Percentiles rank a stretch among this genome's conserved stretches.
Conservation (phyloP, 37 sponge, comb jelly and placozoan genomes). For the Chondrilla cf. caribensis region DNA sequence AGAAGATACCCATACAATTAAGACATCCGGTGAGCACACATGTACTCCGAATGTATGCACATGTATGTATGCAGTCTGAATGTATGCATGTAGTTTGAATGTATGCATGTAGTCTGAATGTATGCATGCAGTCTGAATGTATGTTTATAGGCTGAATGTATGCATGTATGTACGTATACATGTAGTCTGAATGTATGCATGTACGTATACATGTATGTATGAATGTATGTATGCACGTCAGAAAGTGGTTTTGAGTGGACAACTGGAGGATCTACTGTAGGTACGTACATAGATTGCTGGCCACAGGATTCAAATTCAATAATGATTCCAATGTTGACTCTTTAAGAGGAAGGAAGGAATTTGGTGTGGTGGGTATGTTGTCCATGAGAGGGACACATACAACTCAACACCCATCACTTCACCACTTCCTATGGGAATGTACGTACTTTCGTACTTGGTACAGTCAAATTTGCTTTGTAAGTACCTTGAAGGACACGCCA, state of each 20-base stretch:
- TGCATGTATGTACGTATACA: background rate
- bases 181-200: background rate
- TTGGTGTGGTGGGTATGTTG: no score
- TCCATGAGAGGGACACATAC: no score
- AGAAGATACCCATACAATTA: slow-evolving; percentile 47
- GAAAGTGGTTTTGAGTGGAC: background rate
- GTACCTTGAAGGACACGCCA: no score
- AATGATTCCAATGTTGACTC: no score
- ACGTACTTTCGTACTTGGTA: no score
- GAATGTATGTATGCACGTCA: background rate
- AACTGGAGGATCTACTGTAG: no score
- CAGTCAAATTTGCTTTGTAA: no score
- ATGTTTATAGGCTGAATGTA: background rate
- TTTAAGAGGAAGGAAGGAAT: no score
- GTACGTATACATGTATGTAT: background rate
- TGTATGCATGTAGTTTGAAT: slow-evolving; percentile 14
- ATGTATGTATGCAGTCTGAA: background rate
- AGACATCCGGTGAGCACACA: slow-evolving; percentile 43
- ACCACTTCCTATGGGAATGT: no score
- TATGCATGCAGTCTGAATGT: background rate
- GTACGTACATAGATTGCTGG: no score
- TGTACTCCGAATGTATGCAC: background rate
- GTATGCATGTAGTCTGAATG: background rate
- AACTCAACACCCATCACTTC: no score
- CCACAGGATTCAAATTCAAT: no score